Evolutionary conservation across 92 coral and sea anemone species (phyloP), one percentile per base, ranked within the genome.

Genomic region (Palythoa grandis): DNA sequence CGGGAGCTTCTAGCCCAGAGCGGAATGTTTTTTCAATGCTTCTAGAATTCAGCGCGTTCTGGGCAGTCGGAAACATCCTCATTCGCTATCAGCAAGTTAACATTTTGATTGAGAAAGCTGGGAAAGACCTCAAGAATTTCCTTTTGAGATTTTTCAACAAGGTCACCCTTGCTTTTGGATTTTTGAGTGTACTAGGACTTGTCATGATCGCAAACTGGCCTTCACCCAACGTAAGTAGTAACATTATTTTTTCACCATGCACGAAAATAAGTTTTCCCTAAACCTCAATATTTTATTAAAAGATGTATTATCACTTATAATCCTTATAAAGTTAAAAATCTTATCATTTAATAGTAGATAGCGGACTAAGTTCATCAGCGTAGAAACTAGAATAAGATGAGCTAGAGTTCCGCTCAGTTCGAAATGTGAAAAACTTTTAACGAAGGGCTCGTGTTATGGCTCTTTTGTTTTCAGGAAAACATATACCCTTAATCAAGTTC

Each of bases 1-100:
- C 92, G 0, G 92, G 92, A 10, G 88, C 92, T 25, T 60, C 78
- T 16, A 79, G 86, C n/a, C 92, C 92, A 17, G 92, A 89, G 78
- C 68, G 92, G 11, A 72, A 89, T 50, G 72, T 89, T 58, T 89
- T 89, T 78, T 83, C 92, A 1, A 84, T 85, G 84, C 72, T 78
- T 43, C 54, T 89, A 86, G 87, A 89, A 58, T 70, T 89, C 16
- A 74, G 86, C 69, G 87, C 92, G 3, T 85, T 85, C 47, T 58
- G 82, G 77, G 82, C 88, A 38, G 5, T 79, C 16, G 82, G 78
- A 13, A 89, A 85, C 84, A 78, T 89, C 43, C 60, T 43, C 52
- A 70, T 89, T 60, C 86, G 92, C 25, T 85, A 89, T 65, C 58
- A 52, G 39, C 92, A 89, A 72, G 83, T 85, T 35, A 85, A 79